Evolutionary conservation across 2,888 invertebrate genomes (phyloP).

Genomic region (Odontomyia ornata): DNA sequence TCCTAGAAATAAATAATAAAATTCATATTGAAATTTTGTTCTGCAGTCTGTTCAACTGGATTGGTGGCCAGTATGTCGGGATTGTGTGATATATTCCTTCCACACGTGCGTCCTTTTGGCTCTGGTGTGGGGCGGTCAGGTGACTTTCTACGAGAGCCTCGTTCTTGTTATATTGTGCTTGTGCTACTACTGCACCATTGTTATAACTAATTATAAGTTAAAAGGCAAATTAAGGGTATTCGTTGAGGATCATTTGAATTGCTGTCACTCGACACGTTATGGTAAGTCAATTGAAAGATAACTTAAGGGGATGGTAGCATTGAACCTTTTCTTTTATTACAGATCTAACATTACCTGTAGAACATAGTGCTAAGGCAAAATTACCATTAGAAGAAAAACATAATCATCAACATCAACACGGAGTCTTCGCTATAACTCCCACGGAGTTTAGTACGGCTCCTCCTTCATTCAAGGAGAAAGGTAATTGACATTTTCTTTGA

Average conservation of each 20-base stretch:
- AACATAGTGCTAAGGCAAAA: constrained; percentile 62
- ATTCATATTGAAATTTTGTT: neutral
- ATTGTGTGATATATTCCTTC: constrained; percentile 78
- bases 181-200: constrained; percentile 73
- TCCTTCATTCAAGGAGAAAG: constrained; percentile 13
- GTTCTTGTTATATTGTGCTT: constrained; percentile 78
- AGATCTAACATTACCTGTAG: constrained; percentile 64
- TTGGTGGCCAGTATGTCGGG: constrained; percentile 83
- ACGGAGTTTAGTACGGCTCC: constrained; percentile 44
- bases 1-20: neutral
- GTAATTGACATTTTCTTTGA: constrained; percentile 6
- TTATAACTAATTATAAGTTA: constrained; percentile 74
- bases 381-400: constrained; percentile 54
- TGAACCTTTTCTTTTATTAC: neutral
- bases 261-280: constrained; percentile 62
- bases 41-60: constrained; percentile 79
- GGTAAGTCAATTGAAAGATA: constrained; percentile 55
- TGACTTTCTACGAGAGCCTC: constrained; percentile 83
- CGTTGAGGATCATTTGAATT: constrained; percentile 62
- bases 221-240: constrained; percentile 62
- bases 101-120: constrained; percentile 75
- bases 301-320: no score
- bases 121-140: constrained; percentile 80
- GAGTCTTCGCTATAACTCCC: constrained; percentile 60
- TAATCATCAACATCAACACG: constrained; percentile 52